Percentiles rank a stretch among this genome's conserved stretches.
Conservation (phyloP, 2,797 vertebrate species). For the Caiman crocodilus region DNA sequence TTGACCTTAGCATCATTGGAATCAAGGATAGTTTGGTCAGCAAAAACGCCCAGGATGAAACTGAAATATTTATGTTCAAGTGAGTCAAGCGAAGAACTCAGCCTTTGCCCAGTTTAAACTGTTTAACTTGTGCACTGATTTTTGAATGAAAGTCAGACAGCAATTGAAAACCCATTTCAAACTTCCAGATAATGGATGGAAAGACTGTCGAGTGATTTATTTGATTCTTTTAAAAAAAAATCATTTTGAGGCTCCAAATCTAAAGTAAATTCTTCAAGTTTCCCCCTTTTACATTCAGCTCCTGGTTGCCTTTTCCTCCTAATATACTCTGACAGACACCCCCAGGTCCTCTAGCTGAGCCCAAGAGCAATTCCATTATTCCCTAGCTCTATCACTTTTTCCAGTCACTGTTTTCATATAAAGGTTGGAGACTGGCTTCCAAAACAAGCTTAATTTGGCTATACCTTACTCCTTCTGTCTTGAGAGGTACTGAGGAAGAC, state of each 20-base stretch:
- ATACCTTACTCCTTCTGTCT: background rate
- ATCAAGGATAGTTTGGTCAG: background rate
- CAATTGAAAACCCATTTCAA: background rate
- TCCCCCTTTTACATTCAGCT: background rate
- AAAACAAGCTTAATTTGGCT: background rate
- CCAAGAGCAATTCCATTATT: background rate
- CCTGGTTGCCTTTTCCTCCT: background rate
- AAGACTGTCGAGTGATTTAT: background rate
- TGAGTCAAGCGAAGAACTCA: background rate
- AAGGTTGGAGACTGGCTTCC: background rate
- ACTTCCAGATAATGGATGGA: background rate
- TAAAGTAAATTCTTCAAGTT: background rate
- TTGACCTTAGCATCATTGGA: background rate
- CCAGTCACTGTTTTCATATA: background rate
- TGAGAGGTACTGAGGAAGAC: background rate
- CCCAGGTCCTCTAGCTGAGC: background rate
- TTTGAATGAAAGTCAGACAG: background rate
- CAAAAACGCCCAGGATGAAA: no score
- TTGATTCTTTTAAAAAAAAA: background rate
- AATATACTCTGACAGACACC: background rate
- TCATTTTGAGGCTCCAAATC: background rate
- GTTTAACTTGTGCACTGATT: background rate
- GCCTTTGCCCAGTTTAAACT: background rate
- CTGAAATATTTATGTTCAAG: background rate
- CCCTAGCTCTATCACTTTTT: background rate